Percentiles rank a stretch among this genome's conserved stretches.
Conservation (phyloP, 2,888 invertebrate species). For the Pomacea canaliculata region DNA sequence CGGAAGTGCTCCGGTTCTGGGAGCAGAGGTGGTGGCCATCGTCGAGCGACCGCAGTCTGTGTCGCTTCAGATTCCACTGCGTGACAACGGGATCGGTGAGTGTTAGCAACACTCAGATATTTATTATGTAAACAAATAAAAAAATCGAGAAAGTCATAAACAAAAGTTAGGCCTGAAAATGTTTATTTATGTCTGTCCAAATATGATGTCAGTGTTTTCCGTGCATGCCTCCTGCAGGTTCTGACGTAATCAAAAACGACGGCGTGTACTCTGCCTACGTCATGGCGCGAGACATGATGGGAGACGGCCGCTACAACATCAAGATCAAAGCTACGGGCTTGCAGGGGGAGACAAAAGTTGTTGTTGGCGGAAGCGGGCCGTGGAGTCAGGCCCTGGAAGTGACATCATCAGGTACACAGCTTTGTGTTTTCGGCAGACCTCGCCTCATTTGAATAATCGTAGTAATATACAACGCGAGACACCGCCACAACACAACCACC, state of each 20-base stretch:
- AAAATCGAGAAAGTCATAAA: neutral
- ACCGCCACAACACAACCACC: no score
- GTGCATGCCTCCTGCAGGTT: slow-evolving; percentile 27
- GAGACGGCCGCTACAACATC: slow-evolving; percentile 40
- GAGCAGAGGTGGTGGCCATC: slow-evolving; percentile 34
- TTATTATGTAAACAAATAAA: neutral
- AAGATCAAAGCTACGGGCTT: slow-evolving; percentile 37
- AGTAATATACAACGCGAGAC: no score
- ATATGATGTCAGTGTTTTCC: no score
- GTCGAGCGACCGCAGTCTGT: slow-evolving; percentile 35
- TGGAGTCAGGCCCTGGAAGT: slow-evolving; percentile 32
- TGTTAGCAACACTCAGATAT: neutral
- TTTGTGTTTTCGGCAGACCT: neutral
- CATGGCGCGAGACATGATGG: slow-evolving; percentile 32
- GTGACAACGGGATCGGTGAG: slow-evolving; percentile 42
- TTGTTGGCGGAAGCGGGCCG: slow-evolving; percentile 19
- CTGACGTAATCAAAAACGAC: slow-evolving; percentile 40
- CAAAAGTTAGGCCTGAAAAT: neutral
- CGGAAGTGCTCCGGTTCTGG: slow-evolving; percentile 39
- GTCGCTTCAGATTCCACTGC: slow-evolving; percentile 25
- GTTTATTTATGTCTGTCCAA: neutral
- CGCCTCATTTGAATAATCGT: no score
- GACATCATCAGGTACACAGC: slow-evolving; percentile 21
- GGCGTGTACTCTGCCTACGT: slow-evolving; percentile 42
- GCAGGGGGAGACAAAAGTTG: slow-evolving; percentile 29